Percentiles rank a stretch among this genome's conserved stretches.
These are phyloP conservation scores for Limnephilus lunatus DNA, from an alignment of 2,888 invertebrate species.

Conservation along the genomic window DNA sequence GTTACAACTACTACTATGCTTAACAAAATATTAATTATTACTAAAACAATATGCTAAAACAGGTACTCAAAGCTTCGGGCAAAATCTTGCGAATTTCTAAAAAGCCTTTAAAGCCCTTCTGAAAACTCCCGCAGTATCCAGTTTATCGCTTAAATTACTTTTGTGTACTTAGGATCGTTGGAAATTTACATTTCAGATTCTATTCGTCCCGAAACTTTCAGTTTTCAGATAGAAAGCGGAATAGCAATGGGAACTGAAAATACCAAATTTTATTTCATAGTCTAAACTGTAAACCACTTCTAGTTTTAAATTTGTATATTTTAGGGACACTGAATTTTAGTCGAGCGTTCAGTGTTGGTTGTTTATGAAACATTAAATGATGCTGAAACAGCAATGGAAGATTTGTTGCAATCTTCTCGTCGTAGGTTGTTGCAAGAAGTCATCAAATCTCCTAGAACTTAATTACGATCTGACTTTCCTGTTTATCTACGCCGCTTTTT, in stretches of 20 bases:
- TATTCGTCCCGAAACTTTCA: conserved; percentile 16
- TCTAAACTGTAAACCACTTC: neutral
- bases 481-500: too few species aligned
- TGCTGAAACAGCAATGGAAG: neutral
- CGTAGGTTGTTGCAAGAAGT: neutral
- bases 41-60: neutral
- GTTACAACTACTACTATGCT: neutral
- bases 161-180: conserved; percentile 27
- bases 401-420: neutral
- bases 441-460: too few species aligned
- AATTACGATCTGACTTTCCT: too few species aligned
- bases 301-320: neutral
- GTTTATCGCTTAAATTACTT: conserved; percentile 21
- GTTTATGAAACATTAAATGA: neutral
- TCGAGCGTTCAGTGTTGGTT: neutral
- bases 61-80: neutral
- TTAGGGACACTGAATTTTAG: neutral
- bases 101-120: neutral
- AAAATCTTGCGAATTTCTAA: neutral
- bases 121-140: neutral
- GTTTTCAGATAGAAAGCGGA: neutral
- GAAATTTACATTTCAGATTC: conserved; percentile 2
- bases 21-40: neutral
- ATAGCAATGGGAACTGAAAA: neutral
- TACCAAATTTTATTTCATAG: neutral